Evolutionary conservation across 2,888 invertebrate genomes (phyloP), one percentile per base, ranked within the genome.

Genomic region (Idaea aversata): DNA sequence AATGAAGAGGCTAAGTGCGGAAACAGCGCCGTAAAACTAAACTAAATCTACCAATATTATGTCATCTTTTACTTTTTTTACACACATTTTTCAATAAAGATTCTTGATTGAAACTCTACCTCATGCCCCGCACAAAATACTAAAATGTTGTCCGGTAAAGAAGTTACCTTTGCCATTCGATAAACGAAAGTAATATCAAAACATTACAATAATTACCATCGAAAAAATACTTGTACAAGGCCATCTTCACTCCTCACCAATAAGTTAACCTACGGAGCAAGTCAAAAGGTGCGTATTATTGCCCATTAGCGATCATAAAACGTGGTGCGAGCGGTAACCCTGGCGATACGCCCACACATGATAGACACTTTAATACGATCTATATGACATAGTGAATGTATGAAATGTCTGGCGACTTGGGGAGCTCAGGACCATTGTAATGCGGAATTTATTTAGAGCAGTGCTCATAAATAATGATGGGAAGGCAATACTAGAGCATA

Each of bases 251-350:
- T 71, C 70, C 69, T 75, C 75, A 80, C 73, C 80, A 78, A 82
- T 81, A 83, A 81, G 73, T 84, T 86, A 82, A 82, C 82, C 83
- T 76, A 77, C 78, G 80, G 77, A 74, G 71, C 62, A 76, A 77
- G 83, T 83, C 81, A 81, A 81, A 75, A 86, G 83, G 80, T 83
- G 81, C 82, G 77, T 80, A 81, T 86, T 86, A 86, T 81, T 78
- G 79, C 74, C 83, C 79, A 86, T 87, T 86, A 87, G 77, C 74
- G 77, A 77, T 77, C 84, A 83, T 87, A 85, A 85, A 85, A 80
- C 78, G 77, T 75, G 77, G 76, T 77, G 76, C 81, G 75, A 74
- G 71, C 74, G 69, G 73, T 69, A 70, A 73, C 75, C 75, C 74
- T 74, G 75, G 72, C 73, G 74, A 65, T 77, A 74, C 79, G 75